A percentile compares a stretch with the other conserved stretches of the same genome.
phyloP scores from a whole-genome alignment of 2,113 vertebrate species.

The Sebastes fasciatus region DNA sequence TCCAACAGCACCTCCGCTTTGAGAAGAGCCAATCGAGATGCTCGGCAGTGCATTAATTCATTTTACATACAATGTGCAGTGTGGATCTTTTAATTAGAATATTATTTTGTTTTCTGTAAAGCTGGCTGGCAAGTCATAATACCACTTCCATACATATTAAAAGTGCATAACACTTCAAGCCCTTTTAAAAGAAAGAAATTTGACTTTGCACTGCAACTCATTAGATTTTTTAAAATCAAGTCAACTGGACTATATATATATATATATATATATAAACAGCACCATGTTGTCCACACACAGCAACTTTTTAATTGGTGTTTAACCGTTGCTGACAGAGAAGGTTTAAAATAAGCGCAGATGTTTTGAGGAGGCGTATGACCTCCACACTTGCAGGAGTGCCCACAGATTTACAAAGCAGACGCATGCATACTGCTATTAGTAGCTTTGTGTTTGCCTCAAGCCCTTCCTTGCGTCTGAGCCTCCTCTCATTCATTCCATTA shows the following conservation, averaged over 20 bases:
- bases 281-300: neutral
- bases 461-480: neutral
- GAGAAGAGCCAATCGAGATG: neutral
- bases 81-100: conserved; percentile 10
- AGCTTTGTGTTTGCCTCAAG: conserved; percentile 17
- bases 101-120: neutral
- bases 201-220: conserved; percentile 14
- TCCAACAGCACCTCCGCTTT: conserved; percentile 14
- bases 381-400: conserved; percentile 9
- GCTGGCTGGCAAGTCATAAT: neutral
- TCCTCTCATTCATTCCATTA: conserved; percentile 10
- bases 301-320: conserved; percentile 26
- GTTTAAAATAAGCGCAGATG: conserved; percentile 21
- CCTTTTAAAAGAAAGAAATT: conserved; percentile 21
- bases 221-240: conserved; percentile 20
- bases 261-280: neutral
- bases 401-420: neutral
- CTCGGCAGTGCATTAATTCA: conserved; percentile 1
- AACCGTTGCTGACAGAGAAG: conserved; percentile 25
- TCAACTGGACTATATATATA: neutral
- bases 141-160: conserved; percentile 1
- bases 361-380: conserved; percentile 25
- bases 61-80: neutral
- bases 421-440: neutral
- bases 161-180: neutral